A percentile compares a stretch with the other conserved stretches of the same genome.
Conservation (phyloP, 2,888 invertebrate species). For the Halocaridina rubra region DNA sequence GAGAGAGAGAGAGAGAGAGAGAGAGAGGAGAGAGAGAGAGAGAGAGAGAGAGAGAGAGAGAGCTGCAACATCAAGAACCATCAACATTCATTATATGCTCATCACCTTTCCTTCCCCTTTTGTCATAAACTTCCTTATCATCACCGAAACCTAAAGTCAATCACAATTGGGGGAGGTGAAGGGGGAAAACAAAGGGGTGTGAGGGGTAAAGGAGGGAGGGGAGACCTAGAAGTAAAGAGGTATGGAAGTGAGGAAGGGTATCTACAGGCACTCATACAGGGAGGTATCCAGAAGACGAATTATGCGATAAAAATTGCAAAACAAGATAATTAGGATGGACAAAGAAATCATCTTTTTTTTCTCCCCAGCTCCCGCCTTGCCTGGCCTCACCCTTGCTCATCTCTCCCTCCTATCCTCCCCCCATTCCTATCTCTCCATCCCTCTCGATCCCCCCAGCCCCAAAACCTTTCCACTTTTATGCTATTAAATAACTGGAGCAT, state of each 20-base stretch:
- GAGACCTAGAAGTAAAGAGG: background rate
- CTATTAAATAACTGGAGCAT: too few relatives aligned
- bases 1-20: background rate
- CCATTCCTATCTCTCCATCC: background rate
- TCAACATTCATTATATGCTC: background rate
- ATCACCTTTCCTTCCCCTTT: constrained; percentile 16
- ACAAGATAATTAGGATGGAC: constrained; percentile 52
- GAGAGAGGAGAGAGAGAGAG: background rate
- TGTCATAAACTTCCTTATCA: constrained; percentile 14
- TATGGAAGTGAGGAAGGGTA: background rate
- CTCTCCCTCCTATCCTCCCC: background rate
- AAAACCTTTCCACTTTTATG: too few relatives aligned
- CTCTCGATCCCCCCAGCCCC: background rate
- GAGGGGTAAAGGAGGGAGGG: too few relatives aligned
- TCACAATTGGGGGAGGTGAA: background rate
- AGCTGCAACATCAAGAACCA: background rate
- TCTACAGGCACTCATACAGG: too few relatives aligned
- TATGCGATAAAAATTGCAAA: constrained; percentile 46
- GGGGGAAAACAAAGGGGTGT: background rate
- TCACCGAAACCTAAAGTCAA: constrained; percentile 24
- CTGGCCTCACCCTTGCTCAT: background rate
- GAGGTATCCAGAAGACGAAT: constrained; percentile 33
- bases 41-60: background rate
- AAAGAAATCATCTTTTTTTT: constrained; percentile 28
- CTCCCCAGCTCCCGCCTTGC: background rate